phyloP scores from a whole-genome alignment of 2,113 vertebrate genomes.

The Percopsis transmontana region DNA sequence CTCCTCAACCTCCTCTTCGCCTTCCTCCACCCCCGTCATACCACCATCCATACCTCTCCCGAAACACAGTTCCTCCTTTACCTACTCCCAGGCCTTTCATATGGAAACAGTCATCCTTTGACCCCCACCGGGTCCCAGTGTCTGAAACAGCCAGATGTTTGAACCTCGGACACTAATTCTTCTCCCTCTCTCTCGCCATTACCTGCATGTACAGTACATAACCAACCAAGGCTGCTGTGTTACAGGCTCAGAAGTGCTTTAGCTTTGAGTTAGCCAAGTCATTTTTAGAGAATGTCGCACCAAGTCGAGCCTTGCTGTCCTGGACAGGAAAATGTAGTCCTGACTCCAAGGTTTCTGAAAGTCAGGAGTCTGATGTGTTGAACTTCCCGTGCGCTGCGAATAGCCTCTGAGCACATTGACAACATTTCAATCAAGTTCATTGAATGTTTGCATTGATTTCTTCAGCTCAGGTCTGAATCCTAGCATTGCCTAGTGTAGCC shows the following conservation, averaged over 20 bases:
- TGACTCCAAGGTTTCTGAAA: conserved; percentile 23
- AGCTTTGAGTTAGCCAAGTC: conserved; percentile 39
- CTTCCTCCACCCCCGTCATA: conserved; percentile 50
- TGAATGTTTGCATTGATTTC: conserved; percentile 31
- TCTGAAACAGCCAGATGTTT: conserved; percentile 32
- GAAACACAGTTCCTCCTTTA: conserved; percentile 64
- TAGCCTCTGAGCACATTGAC: conserved; percentile 14
- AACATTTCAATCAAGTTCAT: conserved; percentile 27
- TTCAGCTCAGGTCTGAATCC: conserved; percentile 60
- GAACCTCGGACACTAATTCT: conserved; percentile 6
- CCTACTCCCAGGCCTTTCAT: conserved; percentile 74
- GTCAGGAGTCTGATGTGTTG: conserved; percentile 14
- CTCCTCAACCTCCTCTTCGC: conserved; percentile 54
- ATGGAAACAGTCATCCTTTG: conserved; percentile 81
- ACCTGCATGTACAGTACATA: conserved; percentile 68
- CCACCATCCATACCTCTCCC: conserved; percentile 62
- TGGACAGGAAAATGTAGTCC: conserved; percentile 26
- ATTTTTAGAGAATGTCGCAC: conserved; percentile 51
- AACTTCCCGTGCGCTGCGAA: conserved; percentile 16
- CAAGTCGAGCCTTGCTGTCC: conserved; percentile 40
- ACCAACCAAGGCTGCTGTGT: conserved; percentile 46
- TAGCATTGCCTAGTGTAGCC: conserved; percentile 58
- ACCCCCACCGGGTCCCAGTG: conserved; percentile 44
- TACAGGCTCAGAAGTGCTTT: conserved; percentile 61
- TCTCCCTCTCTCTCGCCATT: conserved; percentile 13